phyloP scores from a whole-genome alignment of 2,113 vertebrate genomes.

The Pao palembangensis region DNA sequence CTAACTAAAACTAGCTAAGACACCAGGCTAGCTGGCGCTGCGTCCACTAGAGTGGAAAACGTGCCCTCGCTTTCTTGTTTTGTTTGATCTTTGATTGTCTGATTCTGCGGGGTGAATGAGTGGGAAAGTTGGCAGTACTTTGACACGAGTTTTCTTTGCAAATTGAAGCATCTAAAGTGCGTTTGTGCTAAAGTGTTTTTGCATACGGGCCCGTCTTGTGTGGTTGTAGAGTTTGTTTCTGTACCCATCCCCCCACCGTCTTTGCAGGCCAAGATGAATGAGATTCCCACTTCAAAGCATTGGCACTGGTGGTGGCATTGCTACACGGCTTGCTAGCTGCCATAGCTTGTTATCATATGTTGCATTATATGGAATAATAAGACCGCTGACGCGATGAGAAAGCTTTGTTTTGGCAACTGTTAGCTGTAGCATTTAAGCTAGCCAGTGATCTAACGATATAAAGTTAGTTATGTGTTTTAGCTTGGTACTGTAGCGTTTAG shows the following conservation, averaged over 20 bases:
- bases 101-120: background rate
- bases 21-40: conserved; percentile 44
- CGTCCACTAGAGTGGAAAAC: conserved; percentile 61
- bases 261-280: conserved; percentile 76
- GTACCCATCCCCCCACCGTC: conserved; percentile 74
- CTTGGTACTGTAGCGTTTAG: background rate
- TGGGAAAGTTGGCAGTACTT: conserved; percentile 23
- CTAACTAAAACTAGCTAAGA: conserved; percentile 51
- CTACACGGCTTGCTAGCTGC: conserved; percentile 50
- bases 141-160: conserved; percentile 6
- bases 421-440: conserved; percentile 13
- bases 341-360: conserved; percentile 35
- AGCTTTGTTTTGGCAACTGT: conserved; percentile 23
- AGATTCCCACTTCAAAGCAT: conserved; percentile 75
- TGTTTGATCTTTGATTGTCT: conserved; percentile 24
- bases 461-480: conserved; percentile 41
- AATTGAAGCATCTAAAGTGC: background rate
- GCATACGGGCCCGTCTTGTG: conserved; percentile 68
- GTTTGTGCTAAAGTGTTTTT: conserved; percentile 33
- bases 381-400: background rate
- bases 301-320: conserved; percentile 63
- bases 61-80: conserved; percentile 64
- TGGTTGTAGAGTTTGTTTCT: conserved; percentile 73
- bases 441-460: conserved; percentile 2
- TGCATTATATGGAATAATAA: conserved; percentile 15